phyloP scores from a whole-genome alignment of 2,888 invertebrate species.

The Melipona bicolor region DNA sequence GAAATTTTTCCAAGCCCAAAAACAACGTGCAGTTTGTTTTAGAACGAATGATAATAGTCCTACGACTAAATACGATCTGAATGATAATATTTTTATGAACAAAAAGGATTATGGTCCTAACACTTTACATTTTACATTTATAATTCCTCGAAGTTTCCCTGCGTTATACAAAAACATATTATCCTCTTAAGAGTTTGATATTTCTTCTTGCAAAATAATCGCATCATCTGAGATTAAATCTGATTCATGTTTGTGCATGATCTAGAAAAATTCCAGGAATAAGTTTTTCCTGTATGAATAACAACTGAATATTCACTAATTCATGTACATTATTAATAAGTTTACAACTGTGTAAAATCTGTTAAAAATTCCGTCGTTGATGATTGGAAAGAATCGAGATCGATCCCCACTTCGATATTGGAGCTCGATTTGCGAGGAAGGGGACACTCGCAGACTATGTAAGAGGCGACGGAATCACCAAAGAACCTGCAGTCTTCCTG shows the following conservation, averaged over 20 bases:
- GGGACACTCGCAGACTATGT: slow-evolving; percentile 66
- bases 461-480: slow-evolving; percentile 73
- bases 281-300: not conserved
- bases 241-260: not conserved
- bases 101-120: slow-evolving; percentile 3
- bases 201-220: not conserved
- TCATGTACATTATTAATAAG: slow-evolving; percentile 40
- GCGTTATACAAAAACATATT: not conserved
- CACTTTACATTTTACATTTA: not conserved
- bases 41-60: slow-evolving; percentile 43
- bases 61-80: not conserved
- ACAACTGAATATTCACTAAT: not conserved
- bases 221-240: not conserved
- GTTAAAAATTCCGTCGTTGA: slow-evolving; percentile 23
- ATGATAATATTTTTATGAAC: not conserved
- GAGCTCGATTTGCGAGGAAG: slow-evolving; percentile 58
- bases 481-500: slow-evolving; percentile 73
- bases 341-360: not conserved
- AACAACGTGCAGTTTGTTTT: slow-evolving; percentile 47
- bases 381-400: slow-evolving; percentile 16
- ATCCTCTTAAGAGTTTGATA: not conserved
- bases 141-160: not conserved
- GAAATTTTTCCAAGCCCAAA: slow-evolving; percentile 2
- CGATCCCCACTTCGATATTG: slow-evolving; percentile 58
- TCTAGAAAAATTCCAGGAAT: not conserved